These are phyloP conservation scores for Drosophila mimica DNA, from an alignment of 2,888 invertebrate species.

Conservation along the genomic window DNA sequence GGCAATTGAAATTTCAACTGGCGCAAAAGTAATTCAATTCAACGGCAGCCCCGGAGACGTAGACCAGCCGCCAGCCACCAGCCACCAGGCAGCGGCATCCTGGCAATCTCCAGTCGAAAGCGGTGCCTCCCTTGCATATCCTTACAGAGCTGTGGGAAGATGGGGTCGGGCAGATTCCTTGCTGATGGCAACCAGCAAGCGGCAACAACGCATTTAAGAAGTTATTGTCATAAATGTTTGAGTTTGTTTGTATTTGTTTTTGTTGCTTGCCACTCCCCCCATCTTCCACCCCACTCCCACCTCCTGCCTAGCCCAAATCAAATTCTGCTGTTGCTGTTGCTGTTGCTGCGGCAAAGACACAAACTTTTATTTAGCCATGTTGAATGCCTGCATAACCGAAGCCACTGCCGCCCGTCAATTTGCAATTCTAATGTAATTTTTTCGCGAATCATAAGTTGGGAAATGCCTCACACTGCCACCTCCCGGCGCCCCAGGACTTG, in stretches of 20 bases:
- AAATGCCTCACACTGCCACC: conserved; percentile 40
- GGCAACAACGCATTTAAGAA: conserved; percentile 78
- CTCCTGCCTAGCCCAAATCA: conserved; percentile 38
- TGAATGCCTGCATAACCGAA: conserved; percentile 52
- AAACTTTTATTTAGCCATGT: conserved; percentile 77
- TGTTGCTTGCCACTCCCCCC: conserved; percentile 3
- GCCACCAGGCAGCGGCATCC: conserved; percentile 16
- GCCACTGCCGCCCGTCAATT: conserved; percentile 65
- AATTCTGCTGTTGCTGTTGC: conserved; percentile 40
- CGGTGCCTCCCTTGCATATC: conserved; percentile 49
- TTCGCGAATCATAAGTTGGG: conserved; percentile 81
- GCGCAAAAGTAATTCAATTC: conserved; percentile 82
- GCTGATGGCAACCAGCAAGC: conserved; percentile 44
- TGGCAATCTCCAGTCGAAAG: conserved; percentile 9
- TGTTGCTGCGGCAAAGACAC: conserved; percentile 59
- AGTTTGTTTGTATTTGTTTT: conserved; percentile 63
- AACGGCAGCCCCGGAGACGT: conserved; percentile 71
- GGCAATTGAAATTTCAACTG: conserved; percentile 80
- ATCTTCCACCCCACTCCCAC: background rate
- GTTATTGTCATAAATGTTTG: conserved; percentile 82
- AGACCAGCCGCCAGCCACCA: conserved; percentile 49
- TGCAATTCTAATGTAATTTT: conserved; percentile 84
- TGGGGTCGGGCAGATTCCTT: conserved; percentile 30
- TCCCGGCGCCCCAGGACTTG: conserved; percentile 25
- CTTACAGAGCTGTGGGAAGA: conserved; percentile 45